A percentile compares a stretch with the other conserved stretches of the same genome.
Evolutionary conservation across 2,113 vertebrate genomes (phyloP).

Genomic region (Sakesphorus luctuosus): DNA sequence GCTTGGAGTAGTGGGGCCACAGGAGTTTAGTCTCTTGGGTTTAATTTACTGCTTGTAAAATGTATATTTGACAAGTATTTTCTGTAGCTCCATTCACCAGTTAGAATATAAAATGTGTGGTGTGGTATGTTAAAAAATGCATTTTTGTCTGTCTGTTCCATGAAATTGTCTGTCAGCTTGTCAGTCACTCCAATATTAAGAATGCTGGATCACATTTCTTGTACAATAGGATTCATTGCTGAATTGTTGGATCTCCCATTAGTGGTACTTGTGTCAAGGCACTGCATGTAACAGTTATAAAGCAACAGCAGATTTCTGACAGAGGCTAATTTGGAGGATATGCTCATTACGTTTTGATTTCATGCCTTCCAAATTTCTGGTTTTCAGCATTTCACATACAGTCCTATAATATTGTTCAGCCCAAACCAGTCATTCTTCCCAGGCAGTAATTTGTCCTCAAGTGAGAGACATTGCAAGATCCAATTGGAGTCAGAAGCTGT

Average conservation of each 20-base stretch:
- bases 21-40: background rate
- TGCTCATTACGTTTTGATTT: background rate
- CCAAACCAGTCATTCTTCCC: background rate
- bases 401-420: accelerated
- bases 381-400: background rate
- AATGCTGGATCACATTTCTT: background rate
- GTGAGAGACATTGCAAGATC: background rate
- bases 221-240: background rate
- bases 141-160: conserved; percentile 50
- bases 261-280: background rate
- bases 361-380: background rate
- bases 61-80: background rate
- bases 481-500: background rate
- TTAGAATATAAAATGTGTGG: conserved; percentile 11
- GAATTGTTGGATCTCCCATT: background rate
- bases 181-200: background rate
- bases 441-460: background rate
- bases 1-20: conserved; percentile 50
- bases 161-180: conserved; percentile 34
- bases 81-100: background rate
- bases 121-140: background rate
- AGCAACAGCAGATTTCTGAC: conserved; percentile 67
- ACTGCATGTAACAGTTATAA: background rate
- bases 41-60: background rate
- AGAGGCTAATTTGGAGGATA: background rate